Evolutionary conservation across 2,113 vertebrate species (phyloP).

Genomic region (Platysternon megacephalum): DNA sequence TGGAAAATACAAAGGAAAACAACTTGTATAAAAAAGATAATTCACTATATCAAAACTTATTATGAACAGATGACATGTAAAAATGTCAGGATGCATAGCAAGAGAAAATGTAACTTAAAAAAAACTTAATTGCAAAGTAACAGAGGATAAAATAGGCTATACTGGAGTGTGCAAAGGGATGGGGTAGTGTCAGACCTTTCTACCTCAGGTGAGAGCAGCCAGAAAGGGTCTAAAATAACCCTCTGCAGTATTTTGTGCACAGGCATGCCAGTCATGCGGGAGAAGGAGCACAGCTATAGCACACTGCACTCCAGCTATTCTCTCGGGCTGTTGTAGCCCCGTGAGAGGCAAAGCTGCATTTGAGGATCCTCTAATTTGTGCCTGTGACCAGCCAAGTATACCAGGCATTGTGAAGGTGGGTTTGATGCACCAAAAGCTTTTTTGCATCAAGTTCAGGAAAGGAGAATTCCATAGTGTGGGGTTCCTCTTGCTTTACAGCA

Average conservation of each 20-base stretch:
- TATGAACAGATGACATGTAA: slow-evolving; percentile 49
- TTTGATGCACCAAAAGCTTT: background rate
- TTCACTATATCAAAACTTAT: slow-evolving; percentile 71
- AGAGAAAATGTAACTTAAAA: background rate
- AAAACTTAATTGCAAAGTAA: background rate
- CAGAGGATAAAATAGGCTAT: background rate
- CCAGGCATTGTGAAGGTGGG: background rate
- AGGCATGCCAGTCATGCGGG: rapidly evolving
- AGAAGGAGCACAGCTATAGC: background rate
- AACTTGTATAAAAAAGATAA: slow-evolving; percentile 70
- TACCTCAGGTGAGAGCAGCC: background rate
- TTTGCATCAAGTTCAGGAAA: rapidly evolving
- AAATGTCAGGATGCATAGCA: slow-evolving; percentile 35
- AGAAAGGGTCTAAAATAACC: background rate
- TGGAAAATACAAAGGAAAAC: slow-evolving; percentile 67
- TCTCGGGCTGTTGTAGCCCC: background rate
- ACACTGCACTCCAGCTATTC: rapidly evolving
- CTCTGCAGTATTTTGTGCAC: background rate
- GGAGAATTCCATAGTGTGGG: background rate
- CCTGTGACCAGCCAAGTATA: background rate
- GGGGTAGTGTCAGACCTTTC: background rate
- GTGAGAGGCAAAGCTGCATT: background rate
- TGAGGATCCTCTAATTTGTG: background rate
- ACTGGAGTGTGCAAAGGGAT: background rate
- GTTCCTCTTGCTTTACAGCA: background rate